These are phyloP conservation scores for Montipora capitata DNA, from an alignment of 92 coral and sea anemone species.

Conservation along the genomic window DNA sequence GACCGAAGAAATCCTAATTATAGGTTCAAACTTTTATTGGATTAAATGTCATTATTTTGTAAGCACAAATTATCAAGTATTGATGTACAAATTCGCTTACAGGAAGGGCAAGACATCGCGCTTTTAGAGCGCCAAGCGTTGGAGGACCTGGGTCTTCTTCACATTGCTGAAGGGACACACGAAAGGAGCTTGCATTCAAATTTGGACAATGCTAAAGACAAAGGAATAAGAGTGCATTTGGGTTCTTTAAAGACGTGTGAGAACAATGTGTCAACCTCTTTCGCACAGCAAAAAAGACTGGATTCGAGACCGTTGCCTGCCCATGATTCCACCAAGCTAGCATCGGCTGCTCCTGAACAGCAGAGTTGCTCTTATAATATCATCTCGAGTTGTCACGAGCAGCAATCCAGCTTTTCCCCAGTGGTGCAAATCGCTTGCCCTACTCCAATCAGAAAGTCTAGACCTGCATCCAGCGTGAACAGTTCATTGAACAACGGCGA, in stretches of 20 bases:
- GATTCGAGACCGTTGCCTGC: neutral
- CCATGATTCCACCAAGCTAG: neutral
- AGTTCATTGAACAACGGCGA: neutral
- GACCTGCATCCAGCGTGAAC: neutral
- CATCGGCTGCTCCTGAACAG: neutral
- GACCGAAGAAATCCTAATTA: too few relatives aligned
- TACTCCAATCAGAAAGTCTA: constrained; percentile 7
- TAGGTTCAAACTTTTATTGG: too few relatives aligned
- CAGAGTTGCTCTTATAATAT: neutral
- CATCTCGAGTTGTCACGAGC: neutral
- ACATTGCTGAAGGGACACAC: neutral
- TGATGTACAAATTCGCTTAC: too few relatives aligned
- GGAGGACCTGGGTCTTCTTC: constrained; percentile 41
- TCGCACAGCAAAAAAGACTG: neutral
- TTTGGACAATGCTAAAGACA: neutral
- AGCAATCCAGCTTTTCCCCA: constrained; percentile 15
- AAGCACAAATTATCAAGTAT: too few relatives aligned
- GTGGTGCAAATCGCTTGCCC: neutral
- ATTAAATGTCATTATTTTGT: too few relatives aligned
- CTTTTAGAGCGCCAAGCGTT: constrained; percentile 53
- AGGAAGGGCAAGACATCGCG: constrained; percentile 26
- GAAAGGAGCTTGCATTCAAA: neutral
- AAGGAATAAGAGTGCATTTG: neutral
- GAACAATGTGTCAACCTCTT: neutral
- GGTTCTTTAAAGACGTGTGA: neutral